These are phyloP conservation scores for Saccostrea cuccullata DNA, from an alignment of 1,140 invertebrate species.

Conservation along the genomic window DNA sequence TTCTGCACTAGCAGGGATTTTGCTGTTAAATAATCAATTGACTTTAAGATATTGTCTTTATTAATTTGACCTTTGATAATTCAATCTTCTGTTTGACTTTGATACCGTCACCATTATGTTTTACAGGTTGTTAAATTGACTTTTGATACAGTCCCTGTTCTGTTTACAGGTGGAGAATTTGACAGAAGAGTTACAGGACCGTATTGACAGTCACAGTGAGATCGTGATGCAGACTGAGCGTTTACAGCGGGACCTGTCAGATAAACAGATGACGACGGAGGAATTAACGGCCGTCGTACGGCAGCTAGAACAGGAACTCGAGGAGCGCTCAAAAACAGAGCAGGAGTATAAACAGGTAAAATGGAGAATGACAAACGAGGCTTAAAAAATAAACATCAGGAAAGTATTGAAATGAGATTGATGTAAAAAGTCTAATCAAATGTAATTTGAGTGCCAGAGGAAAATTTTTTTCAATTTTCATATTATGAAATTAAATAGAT, in stretches of 20 bases:
- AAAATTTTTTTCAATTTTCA: no score
- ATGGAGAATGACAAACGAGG: no score
- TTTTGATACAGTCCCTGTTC: neutral
- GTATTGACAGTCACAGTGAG: slow-evolving; percentile 65
- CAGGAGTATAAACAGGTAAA: slow-evolving; percentile 14
- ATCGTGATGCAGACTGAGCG: slow-evolving; percentile 65
- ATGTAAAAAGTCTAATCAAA: no score
- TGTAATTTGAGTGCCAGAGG: no score
- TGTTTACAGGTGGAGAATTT: slow-evolving; percentile 71
- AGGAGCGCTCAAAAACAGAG: slow-evolving; percentile 51
- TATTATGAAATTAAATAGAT: no score
- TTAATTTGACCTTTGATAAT: neutral
- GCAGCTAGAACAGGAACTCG: slow-evolving; percentile 65
- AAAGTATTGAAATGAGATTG: no score
- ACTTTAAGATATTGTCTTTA: no score
- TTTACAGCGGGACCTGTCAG: slow-evolving; percentile 67
- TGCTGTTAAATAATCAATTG: no score
- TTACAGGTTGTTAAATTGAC: neutral
- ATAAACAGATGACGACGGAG: slow-evolving; percentile 67
- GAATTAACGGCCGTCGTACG: slow-evolving; percentile 65
- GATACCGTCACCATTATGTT: neutral
- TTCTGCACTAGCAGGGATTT: no score
- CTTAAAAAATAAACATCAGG: no score
- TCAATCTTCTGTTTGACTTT: neutral
- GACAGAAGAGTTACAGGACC: slow-evolving; percentile 71